phyloP scores from a whole-genome alignment of 2,797 vertebrate species.

The Knipowitschia caucasica region DNA sequence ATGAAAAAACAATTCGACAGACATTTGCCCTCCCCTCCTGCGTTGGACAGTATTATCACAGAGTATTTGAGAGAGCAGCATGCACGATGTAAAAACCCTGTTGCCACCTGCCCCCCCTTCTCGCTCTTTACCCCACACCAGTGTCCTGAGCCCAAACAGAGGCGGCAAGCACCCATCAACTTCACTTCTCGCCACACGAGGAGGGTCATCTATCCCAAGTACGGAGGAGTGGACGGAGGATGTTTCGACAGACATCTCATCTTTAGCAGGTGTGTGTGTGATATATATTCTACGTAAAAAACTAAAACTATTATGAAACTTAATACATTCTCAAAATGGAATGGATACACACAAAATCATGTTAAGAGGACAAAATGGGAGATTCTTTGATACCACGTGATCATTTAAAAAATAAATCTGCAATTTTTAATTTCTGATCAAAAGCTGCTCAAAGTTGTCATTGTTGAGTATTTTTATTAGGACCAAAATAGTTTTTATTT shows the following conservation, averaged over 20 bases:
- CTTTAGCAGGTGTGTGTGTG: slow-evolving; percentile 93
- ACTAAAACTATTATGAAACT: no score
- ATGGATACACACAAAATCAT: no score
- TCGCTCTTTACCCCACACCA: slow-evolving; percentile 99
- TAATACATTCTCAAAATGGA: no score
- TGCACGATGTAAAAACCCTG: slow-evolving; percentile 98
- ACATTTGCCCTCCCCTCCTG: slow-evolving; percentile 94
- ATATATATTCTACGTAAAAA: no score
- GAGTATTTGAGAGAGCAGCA: slow-evolving; percentile 98
- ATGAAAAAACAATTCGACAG: slow-evolving; percentile 98
- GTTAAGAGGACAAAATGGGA: no score
- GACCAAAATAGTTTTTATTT: no score
- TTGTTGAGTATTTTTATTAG: no score
- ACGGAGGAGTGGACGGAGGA: slow-evolving; percentile 95
- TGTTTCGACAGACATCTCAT: slow-evolving; percentile 99
- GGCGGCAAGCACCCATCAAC: slow-evolving; percentile 95
- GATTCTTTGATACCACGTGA: no score
- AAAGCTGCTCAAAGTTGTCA: no score
- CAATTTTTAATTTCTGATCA: no score
- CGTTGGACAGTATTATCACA: slow-evolving; percentile 97
- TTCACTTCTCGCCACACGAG: slow-evolving; percentile 93
- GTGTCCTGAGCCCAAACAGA: slow-evolving; percentile 98
- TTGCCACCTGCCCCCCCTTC: slow-evolving; percentile 97
- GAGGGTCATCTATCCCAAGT: slow-evolving; percentile 94
- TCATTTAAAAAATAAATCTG: no score